Percentiles rank a stretch among this genome's conserved stretches.
phyloP scores from a whole-genome alignment of 2,113 vertebrate genomes.

The Candoia aspera region DNA sequence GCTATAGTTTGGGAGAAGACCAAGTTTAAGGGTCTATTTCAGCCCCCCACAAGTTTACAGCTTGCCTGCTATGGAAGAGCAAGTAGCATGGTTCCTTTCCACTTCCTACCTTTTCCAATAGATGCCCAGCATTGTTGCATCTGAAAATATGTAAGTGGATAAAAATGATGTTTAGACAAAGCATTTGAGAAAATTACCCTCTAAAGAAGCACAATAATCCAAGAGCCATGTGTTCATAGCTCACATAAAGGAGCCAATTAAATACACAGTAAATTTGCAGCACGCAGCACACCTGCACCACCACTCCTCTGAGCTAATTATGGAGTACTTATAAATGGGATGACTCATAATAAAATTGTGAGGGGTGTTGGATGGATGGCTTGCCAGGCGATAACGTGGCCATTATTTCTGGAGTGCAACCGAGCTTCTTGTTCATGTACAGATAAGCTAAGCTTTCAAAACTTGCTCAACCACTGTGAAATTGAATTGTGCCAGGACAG shows the following conservation, averaged over 20 bases:
- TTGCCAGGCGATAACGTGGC: not conserved
- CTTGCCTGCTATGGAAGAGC: not conserved
- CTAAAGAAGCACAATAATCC: not conserved
- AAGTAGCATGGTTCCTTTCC: no score
- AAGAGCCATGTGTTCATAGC: not conserved
- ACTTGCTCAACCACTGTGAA: not conserved
- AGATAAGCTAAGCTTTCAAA: not conserved
- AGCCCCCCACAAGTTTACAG: not conserved
- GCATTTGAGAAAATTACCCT: not conserved
- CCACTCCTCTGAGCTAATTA: not conserved
- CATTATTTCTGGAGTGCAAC: not conserved
- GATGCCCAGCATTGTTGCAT: not conserved
- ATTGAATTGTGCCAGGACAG: not conserved
- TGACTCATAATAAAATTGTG: constrained; percentile 15
- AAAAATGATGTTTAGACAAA: not conserved
- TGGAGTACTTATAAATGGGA: not conserved
- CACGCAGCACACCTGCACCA: not conserved
- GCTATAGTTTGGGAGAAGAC: not conserved
- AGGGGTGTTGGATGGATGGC: not conserved
- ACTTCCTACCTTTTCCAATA: not conserved
- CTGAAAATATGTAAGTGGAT: not conserved
- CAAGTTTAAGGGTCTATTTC: not conserved
- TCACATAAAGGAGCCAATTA: not conserved
- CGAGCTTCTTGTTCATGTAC: not conserved
- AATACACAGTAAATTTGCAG: not conserved